Percentiles rank a stretch among this genome's conserved stretches.
These are phyloP conservation scores for Mustela nigripes DNA, from an alignment of 2,113 vertebrate genomes.

Conservation along the genomic window DNA sequence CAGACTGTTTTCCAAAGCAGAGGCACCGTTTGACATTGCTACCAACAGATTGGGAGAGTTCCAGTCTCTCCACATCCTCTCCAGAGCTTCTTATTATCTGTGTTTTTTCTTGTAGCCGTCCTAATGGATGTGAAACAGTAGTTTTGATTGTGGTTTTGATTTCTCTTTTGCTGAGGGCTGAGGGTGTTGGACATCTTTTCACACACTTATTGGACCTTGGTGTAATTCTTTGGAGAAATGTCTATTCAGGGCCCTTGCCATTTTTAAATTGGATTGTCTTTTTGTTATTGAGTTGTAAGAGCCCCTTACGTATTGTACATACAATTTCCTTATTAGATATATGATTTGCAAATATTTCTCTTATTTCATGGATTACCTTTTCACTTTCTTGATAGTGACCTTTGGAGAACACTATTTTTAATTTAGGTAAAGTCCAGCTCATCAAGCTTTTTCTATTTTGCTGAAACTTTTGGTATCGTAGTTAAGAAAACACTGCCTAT, in stretches of 20 bases:
- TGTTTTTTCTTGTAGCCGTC: neutral
- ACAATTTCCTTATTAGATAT: neutral
- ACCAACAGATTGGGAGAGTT: neutral
- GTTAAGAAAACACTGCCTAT: constrained; percentile 6
- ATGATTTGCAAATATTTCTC: neutral
- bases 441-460: constrained; percentile 41
- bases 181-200: neutral
- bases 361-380: neutral
- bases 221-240: constrained; percentile 3
- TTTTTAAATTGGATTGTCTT: constrained; percentile 14
- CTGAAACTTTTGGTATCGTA: constrained; percentile 40
- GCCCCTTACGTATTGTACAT: neutral
- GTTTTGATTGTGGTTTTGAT: constrained; percentile 15
- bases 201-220: neutral
- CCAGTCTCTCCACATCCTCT: neutral
- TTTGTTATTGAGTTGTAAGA: neutral
- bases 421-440: constrained; percentile 23
- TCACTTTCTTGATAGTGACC: constrained; percentile 27
- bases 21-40: neutral
- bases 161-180: neutral
- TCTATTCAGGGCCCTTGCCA: neutral
- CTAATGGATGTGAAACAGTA: neutral
- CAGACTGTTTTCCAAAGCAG: neutral
- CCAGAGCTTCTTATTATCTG: neutral
- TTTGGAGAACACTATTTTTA: constrained; percentile 44